Conservation (phyloP, 1,140 invertebrate species). For the Scaptomyza montana region DNA sequence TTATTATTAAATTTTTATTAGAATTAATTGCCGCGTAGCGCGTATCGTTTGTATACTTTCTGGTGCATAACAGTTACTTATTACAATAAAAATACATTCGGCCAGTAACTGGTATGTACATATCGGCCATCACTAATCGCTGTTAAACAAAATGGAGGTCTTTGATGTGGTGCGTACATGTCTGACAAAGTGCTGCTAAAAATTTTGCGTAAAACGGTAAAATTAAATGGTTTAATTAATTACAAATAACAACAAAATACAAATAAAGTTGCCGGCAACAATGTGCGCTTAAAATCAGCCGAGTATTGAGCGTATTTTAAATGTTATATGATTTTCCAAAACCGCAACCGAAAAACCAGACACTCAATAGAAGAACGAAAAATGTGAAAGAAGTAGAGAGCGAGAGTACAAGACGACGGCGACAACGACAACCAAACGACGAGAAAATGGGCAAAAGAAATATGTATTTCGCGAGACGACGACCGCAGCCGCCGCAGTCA, state of each 20-base stretch:
- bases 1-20: no score
- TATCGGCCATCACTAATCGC: slow-evolving; percentile 38
- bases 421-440: slow-evolving; percentile 68
- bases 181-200: slow-evolving; percentile 76
- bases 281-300: slow-evolving; percentile 45
- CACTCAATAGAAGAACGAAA: slow-evolving; percentile 77
- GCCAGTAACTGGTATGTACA: slow-evolving; percentile 1
- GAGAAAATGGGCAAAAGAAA: slow-evolving; percentile 79
- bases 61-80: neutral
- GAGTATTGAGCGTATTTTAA: slow-evolving; percentile 64
- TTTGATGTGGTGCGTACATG: slow-evolving; percentile 82
- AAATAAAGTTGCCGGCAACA: slow-evolving; percentile 57
- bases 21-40: neutral
- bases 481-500: slow-evolving; percentile 62
- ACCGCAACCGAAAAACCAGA: slow-evolving; percentile 54
- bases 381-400: slow-evolving; percentile 81
- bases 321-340: slow-evolving; percentile 72
- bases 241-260: slow-evolving; percentile 57
- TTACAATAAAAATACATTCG: slow-evolving; percentile 9
- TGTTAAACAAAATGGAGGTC: slow-evolving; percentile 83
- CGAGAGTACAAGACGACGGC: slow-evolving; percentile 57
- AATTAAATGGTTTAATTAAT: slow-evolving; percentile 70
- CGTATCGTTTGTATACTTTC: neutral
- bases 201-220: slow-evolving; percentile 81
- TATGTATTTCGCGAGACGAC: slow-evolving; percentile 82